Evolutionary conservation across 1,140 invertebrate genomes (phyloP), one percentile per base, ranked within the genome.

Genomic region (Drosophila bocqueti): DNA sequence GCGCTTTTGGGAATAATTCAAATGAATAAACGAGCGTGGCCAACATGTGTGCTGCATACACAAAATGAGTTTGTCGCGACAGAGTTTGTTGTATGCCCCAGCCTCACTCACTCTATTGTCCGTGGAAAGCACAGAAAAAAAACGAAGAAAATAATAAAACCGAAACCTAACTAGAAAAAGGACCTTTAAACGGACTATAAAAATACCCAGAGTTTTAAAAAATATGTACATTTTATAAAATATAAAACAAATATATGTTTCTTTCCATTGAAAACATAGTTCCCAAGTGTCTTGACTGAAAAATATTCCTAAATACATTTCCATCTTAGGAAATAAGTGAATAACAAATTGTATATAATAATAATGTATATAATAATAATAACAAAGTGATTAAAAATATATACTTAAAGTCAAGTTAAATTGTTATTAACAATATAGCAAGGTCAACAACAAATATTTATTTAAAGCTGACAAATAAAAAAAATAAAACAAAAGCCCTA

Each of bases 1-100:
- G 79, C 82, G 90, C 90, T 91, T 92, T 85, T 84, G 90, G 90
- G 90, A 91, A 91, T 91, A 91, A 91, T 91, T 92, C 89, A 91
- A 91, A 91, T 91, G 89, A 91, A 91, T 91, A 86, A 91, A 82
- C 90, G 81, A 90, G 85, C 81, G 86, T 84, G 69, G 81, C 78
- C 78, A 81, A 79, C 78, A 90, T 87, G 85, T 85, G 85, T 84
- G 84, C 69, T 79, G 84, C 85, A 89, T 90, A 89, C 81, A 90
- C 84, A 90, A 89, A 89, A 87, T 81, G 80, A 81, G 72, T 83
- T 83, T 78, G 75, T 68, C 75, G 81, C 78, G 72, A 66, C 58
- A 15, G 69, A 47, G 42, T 59, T 46, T 45, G 31, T 26, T 52
- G 16, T 31, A 31, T 18, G n/a, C 26, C 34, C 15, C 16, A 0